Percentiles rank a stretch among this genome's conserved stretches.
Evolutionary conservation across 2,797 vertebrate genomes (phyloP).

Genomic region (Sylvilagus floridanus): DNA sequence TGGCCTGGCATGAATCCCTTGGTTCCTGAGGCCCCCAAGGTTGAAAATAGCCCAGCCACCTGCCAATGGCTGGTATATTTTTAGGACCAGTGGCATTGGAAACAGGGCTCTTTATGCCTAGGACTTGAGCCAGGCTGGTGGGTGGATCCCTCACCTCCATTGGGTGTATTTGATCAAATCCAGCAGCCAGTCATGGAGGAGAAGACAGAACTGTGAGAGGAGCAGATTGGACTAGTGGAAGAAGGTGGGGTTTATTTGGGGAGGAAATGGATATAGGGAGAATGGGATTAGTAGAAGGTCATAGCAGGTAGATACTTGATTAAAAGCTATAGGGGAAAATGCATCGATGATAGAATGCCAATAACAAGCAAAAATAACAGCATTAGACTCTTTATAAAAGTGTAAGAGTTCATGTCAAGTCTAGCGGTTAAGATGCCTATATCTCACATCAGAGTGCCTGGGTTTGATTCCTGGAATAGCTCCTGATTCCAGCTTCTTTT

Average conservation of each 20-base stretch:
- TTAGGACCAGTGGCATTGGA: conserved; percentile 79
- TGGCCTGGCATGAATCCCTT: conserved; percentile 71
- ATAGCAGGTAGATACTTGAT: not conserved
- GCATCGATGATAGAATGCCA: not conserved
- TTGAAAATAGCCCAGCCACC: conserved; percentile 83
- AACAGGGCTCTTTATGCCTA: conserved; percentile 70
- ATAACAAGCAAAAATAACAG: conserved; percentile 42
- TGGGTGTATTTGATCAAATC: conserved; percentile 37
- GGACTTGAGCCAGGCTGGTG: conserved; percentile 71
- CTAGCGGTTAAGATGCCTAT: too few relatives aligned
- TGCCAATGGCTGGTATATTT: conserved; percentile 80
- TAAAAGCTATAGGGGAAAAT: conserved; percentile 15
- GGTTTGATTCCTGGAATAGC: too few relatives aligned
- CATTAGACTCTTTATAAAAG: not conserved
- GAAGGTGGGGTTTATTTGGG: not conserved
- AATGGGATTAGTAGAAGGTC: not conserved
- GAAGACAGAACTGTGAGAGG: not conserved
- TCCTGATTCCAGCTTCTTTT: too few relatives aligned
- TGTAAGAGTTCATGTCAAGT: too few relatives aligned
- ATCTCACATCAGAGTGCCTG: too few relatives aligned
- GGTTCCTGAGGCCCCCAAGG: conserved; percentile 79
- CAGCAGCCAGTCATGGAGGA: conserved; percentile 1
- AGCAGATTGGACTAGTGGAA: not conserved
- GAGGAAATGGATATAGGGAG: not conserved
- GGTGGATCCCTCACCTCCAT: conserved; percentile 49